Conservation (phyloP, 2,888 invertebrate genomes). For the Esperia sulphurella region DNA sequence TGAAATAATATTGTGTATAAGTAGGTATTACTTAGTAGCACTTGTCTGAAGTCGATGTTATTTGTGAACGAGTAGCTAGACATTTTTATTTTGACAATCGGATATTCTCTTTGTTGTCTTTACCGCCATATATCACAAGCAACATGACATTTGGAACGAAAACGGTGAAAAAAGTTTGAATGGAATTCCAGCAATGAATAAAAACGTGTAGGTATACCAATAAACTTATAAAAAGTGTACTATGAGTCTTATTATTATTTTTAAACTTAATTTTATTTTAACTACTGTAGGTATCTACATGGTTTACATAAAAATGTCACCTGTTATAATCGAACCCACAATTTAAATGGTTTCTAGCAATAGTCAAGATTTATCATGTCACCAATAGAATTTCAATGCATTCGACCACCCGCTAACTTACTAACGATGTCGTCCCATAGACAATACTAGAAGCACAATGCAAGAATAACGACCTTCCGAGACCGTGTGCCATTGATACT, state of each 20-base stretch:
- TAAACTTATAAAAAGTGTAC: slow-evolving; percentile 24
- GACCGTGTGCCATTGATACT: slow-evolving; percentile 63
- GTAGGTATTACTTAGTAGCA: slow-evolving; percentile 23
- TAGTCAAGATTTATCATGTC: slow-evolving; percentile 63
- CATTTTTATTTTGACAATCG: slow-evolving; percentile 71
- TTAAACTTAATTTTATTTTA: no score
- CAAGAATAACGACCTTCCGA: slow-evolving; percentile 73
- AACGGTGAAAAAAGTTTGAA: slow-evolving; percentile 45
- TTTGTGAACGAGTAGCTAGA: slow-evolving; percentile 61
- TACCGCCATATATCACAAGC: slow-evolving; percentile 63
- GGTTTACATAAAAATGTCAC: slow-evolving; percentile 17
- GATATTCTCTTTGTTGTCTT: slow-evolving; percentile 63
- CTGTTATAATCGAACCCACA: slow-evolving; percentile 52
- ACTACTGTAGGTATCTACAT: background rate
- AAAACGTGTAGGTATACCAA: slow-evolving; percentile 20
- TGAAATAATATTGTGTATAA: slow-evolving; percentile 25
- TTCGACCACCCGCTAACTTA: slow-evolving; percentile 71
- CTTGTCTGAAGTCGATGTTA: slow-evolving; percentile 45
- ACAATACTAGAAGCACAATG: slow-evolving; percentile 73
- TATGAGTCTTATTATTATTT: no score
- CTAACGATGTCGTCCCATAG: slow-evolving; percentile 73
- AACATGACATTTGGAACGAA: slow-evolving; percentile 46
- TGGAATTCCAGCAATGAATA: slow-evolving; percentile 33
- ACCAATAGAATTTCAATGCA: slow-evolving; percentile 72
- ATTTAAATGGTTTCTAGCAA: slow-evolving; percentile 50